phyloP scores from a whole-genome alignment of 1,140 invertebrate species.

The Cataglyphis hispanica region DNA sequence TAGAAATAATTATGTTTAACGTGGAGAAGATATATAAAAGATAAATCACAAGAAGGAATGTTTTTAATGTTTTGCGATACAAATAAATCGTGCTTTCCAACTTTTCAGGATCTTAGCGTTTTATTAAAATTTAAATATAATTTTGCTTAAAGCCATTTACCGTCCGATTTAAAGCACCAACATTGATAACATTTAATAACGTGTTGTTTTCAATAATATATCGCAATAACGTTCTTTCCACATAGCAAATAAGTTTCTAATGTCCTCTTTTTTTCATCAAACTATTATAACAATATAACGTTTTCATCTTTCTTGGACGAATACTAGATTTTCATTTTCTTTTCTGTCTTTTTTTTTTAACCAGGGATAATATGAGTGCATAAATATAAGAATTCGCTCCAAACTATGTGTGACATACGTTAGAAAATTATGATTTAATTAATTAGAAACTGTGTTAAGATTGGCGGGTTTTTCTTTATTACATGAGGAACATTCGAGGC shows the following conservation, averaged over 20 bases:
- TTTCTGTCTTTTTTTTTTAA: slow-evolving; percentile 34
- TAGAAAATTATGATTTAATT: slow-evolving; percentile 70
- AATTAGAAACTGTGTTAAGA: slow-evolving; percentile 60
- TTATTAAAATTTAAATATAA: slow-evolving; percentile 62
- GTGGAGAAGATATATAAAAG: slow-evolving; percentile 23
- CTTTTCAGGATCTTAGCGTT: neutral
- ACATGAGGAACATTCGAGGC: slow-evolving; percentile 15
- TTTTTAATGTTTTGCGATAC: slow-evolving; percentile 19
- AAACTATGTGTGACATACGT: slow-evolving; percentile 64
- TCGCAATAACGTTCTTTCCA: slow-evolving; percentile 51
- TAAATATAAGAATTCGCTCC: slow-evolving; percentile 64
- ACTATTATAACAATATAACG: slow-evolving; percentile 76
- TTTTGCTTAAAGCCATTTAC: slow-evolving; percentile 59
- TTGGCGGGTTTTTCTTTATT: slow-evolving; percentile 34
- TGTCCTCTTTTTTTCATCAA: slow-evolving; percentile 45
- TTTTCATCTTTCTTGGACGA: slow-evolving; percentile 77
- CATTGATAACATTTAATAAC: slow-evolving; percentile 65
- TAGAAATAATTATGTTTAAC: neutral
- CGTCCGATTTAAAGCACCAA: slow-evolving; percentile 60
- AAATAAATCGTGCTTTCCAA: slow-evolving; percentile 1
- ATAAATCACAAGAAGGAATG: slow-evolving; percentile 32
- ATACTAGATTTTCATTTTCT: slow-evolving; percentile 71
- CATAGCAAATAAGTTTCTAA: slow-evolving; percentile 57
- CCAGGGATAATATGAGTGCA: slow-evolving; percentile 52
- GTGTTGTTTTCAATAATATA: slow-evolving; percentile 39